Percentiles rank a stretch among this genome's conserved stretches.
Evolutionary conservation across 2,113 vertebrate genomes (phyloP).

Genomic region (Rhombomys opimus): DNA sequence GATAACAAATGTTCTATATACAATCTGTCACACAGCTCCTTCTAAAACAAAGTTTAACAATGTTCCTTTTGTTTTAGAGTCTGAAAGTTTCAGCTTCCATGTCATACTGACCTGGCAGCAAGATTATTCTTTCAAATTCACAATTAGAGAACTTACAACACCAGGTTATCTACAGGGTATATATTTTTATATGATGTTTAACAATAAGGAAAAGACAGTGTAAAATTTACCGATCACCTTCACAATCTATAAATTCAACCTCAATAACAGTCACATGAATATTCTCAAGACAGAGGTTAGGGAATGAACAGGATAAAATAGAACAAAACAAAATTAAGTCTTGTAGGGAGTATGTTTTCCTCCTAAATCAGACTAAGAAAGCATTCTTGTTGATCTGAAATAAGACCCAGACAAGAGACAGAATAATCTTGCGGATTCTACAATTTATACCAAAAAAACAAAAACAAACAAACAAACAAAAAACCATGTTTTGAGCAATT

Average conservation of each 20-base stretch:
- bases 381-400: neutral
- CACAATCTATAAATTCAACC: slow-evolving; percentile 1
- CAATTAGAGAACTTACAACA: slow-evolving; percentile 31
- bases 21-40: neutral
- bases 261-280: slow-evolving; percentile 25
- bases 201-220: neutral
- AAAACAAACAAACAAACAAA: no score
- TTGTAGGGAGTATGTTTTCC: neutral
- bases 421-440: neutral
- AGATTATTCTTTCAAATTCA: neutral
- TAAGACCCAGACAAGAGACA: neutral
- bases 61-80: neutral
- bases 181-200: slow-evolving; percentile 50
- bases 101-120: neutral
- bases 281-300: neutral
- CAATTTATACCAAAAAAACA: neutral
- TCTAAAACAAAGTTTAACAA: neutral
- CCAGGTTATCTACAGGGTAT: neutral
- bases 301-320: neutral
- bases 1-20: slow-evolving; percentile 28
- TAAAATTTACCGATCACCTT: neutral
- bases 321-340: neutral
- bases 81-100: neutral
- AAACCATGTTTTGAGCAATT: slow-evolving; percentile 13
- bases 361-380: neutral